Evolutionary conservation across 2,888 invertebrate genomes (phyloP), one percentile per base, ranked within the genome.

Genomic region (Tenthredo livida): DNA sequence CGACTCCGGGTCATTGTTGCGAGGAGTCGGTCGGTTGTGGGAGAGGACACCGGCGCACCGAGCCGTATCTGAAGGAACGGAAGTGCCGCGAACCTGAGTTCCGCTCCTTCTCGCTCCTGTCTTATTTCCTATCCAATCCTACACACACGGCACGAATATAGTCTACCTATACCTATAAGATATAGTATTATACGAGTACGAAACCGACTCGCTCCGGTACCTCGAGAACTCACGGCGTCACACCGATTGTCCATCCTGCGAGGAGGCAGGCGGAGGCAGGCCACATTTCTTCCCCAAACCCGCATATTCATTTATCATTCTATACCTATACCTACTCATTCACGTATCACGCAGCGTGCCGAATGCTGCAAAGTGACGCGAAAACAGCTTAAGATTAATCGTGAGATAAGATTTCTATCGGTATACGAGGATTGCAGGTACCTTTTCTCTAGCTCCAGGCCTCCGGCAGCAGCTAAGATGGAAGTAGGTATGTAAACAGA

Each of bases 31-130:
- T 70, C 83, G 67, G 83, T 91, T 93, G 92, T 93, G 93, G 92
- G 93, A 93, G 93, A 93, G 92, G 91, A 92, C 91, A 91, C 89
- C 89, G 87, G 67, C 90, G 88, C 91, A 92, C 90, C 92, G 88
- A 91, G 90, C 91, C 92, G 90, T 92, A 89, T 92, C 92, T 90
- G 89, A 92, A 86, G 91, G 91, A 93, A 93, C 93, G 85, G 92
- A 92, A 92, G 92, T 92, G 92, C 93, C 90, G 90, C 93, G 92
- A 93, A 93, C 91, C 93, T 91, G 91, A 93, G 93, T 93, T 93
- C 93, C 93, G 93, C 93, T 92, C 91, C 90, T 91, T 91, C 92
- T 90, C 90, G 89, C 91, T 83, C 83, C 83, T 40, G 80, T 80
- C 80, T 80, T 80, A 58, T 91, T 92, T 92, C 91, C 91, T 91